A percentile compares a stretch with the other conserved stretches of the same genome.
These are phyloP conservation scores for Phyllotreta cruciferae DNA, from an alignment of 2,888 invertebrate genomes.

Conservation along the genomic window DNA sequence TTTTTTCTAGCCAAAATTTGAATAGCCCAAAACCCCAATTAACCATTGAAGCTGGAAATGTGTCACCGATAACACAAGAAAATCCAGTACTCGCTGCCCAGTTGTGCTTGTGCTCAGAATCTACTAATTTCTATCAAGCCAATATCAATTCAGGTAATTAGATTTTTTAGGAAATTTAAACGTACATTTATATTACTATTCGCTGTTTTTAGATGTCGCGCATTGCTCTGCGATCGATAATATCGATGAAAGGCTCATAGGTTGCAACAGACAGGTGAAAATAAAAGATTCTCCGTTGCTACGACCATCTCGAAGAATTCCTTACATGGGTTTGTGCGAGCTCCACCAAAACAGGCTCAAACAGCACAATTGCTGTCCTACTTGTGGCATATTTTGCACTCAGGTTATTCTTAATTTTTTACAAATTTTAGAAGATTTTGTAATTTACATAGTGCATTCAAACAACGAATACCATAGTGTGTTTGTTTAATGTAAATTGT, in stretches of 20 bases:
- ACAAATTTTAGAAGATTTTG: neutral
- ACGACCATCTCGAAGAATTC: conserved; percentile 76
- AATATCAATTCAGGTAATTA: conserved; percentile 46
- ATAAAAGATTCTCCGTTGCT: conserved; percentile 66
- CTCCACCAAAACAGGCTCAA: conserved; percentile 78
- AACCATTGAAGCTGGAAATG: conserved; percentile 24
- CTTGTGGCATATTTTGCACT: conserved; percentile 89
- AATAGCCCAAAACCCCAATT: conserved; percentile 33
- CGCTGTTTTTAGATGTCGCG: conserved; percentile 60
- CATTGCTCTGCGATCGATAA: conserved; percentile 81
- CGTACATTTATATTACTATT: conserved; percentile 6
- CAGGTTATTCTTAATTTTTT: conserved; percentile 66
- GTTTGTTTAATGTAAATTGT: no score
- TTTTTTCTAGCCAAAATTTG: conserved; percentile 33
- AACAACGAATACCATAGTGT: no score
- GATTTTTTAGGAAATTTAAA: conserved; percentile 10
- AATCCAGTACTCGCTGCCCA: conserved; percentile 47
- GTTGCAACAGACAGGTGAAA: conserved; percentile 77
- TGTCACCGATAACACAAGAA: conserved; percentile 8
- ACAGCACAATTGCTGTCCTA: conserved; percentile 87
- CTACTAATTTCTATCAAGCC: conserved; percentile 48
- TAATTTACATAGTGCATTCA: no score
- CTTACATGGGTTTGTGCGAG: conserved; percentile 81
- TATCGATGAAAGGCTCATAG: conserved; percentile 76
- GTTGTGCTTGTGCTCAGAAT: conserved; percentile 53